Evolutionary conservation across 2,797 vertebrate genomes (phyloP).

Genomic region (Microctenopoma steveboyesi): DNA sequence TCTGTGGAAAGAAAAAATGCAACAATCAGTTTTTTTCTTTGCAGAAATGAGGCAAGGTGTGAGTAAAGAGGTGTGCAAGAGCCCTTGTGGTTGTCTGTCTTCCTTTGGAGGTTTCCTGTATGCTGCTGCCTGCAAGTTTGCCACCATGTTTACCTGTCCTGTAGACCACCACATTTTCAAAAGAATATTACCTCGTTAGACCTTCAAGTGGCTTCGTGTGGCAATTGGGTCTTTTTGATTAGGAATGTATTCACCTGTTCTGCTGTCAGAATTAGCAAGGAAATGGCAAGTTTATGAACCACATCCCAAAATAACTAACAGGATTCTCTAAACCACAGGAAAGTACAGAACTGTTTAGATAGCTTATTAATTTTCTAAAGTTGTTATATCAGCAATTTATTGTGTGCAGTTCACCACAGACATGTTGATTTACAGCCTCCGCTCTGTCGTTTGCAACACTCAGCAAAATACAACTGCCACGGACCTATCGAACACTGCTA

Average conservation of each 20-base stretch:
- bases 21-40: conserved; percentile 56
- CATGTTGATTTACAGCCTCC: background rate
- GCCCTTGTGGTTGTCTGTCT: conserved; percentile 66
- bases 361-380: background rate
- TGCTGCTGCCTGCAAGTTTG: conserved; percentile 57
- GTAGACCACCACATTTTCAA: conserved; percentile 50
- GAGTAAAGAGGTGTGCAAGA: conserved; percentile 63
- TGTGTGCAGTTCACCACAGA: background rate
- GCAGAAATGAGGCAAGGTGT: conserved; percentile 66
- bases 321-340: background rate
- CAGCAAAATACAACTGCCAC: conserved; percentile 28
- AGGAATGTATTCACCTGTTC: background rate
- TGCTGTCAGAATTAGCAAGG: background rate
- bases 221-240: background rate
- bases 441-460: background rate
- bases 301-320: background rate
- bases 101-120: conserved; percentile 77
- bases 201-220: conserved; percentile 20
- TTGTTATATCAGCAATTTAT: background rate
- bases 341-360: background rate
- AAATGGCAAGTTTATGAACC: background rate
- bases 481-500: conserved; percentile 8
- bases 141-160: conserved; percentile 73
- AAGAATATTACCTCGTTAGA: conserved; percentile 26
- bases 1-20: conserved; percentile 11